phyloP scores from a whole-genome alignment of 2,113 vertebrate genomes.

The Rhagologus leucostigma region DNA sequence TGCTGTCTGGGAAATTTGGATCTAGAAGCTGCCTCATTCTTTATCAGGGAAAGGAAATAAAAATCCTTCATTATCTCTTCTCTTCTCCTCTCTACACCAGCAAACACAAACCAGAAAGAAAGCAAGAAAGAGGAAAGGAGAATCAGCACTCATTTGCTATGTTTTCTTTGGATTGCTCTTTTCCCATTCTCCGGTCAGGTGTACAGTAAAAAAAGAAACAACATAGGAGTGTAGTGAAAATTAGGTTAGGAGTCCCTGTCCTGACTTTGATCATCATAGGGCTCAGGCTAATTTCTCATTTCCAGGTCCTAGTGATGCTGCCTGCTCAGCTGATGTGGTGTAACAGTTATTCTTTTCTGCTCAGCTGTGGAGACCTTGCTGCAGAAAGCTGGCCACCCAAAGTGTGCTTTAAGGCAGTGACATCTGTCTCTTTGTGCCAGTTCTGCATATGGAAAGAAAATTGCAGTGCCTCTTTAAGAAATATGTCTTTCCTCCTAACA shows the following conservation, averaged over 20 bases:
- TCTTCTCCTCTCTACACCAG: neutral
- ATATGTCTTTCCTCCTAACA: neutral
- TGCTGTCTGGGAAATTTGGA: neutral
- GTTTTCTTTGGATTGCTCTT: neutral
- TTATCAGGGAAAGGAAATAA: neutral
- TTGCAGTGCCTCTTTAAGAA: neutral
- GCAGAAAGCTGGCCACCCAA: neutral
- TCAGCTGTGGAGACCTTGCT: neutral
- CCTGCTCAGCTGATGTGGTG: neutral
- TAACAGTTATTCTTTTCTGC: neutral
- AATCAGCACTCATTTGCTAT: rapidly evolving
- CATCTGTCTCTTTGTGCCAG: neutral
- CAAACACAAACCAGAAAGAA: neutral
- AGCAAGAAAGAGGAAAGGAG: neutral
- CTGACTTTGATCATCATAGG: neutral
- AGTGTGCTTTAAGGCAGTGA: neutral
- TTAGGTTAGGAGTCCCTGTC: neutral
- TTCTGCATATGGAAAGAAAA: neutral
- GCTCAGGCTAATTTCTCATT: neutral
- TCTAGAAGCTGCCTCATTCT: neutral
- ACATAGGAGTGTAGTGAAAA: neutral
- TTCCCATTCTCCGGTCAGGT: neutral
- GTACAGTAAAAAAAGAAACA: neutral
- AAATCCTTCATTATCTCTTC: neutral
- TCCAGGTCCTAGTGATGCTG: neutral